Conservation (phyloP, 2,797 vertebrate genomes). For the Pseudochirops cupreus region DNA sequence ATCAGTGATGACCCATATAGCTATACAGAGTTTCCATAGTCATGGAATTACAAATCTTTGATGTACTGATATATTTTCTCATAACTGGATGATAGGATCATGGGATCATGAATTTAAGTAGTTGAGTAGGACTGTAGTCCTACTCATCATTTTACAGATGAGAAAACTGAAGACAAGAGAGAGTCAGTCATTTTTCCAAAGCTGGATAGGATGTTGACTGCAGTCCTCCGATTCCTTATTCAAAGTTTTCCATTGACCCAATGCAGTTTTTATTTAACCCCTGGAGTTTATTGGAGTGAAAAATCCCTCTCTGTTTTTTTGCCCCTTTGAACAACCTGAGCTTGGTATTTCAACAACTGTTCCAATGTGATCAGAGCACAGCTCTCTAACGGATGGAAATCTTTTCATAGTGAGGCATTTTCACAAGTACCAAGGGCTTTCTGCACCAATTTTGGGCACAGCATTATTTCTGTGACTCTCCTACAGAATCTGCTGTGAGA, state of each 20-base stretch:
- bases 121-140: neutral
- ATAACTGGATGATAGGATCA: neutral
- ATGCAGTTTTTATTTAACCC: neutral
- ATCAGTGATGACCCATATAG: neutral
- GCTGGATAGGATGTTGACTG: neutral
- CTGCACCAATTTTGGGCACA: neutral
- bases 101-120: neutral
- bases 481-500: slow-evolving; percentile 50
- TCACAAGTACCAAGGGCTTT: neutral
- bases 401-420: neutral
- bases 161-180: neutral
- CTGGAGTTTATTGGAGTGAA: neutral
- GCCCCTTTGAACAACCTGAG: neutral
- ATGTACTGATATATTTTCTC: neutral
- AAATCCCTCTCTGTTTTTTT: neutral
- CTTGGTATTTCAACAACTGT: neutral
- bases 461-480: slow-evolving; percentile 57
- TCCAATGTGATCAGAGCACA: neutral
- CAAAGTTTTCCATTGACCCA: neutral
- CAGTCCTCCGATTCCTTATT: neutral
- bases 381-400: neutral
- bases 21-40: neutral
- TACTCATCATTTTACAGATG: neutral
- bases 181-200: neutral
- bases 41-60: neutral